These are phyloP conservation scores for Drosophila willistoni DNA, from an alignment of 1,140 invertebrate genomes.

Conservation along the genomic window DNA sequence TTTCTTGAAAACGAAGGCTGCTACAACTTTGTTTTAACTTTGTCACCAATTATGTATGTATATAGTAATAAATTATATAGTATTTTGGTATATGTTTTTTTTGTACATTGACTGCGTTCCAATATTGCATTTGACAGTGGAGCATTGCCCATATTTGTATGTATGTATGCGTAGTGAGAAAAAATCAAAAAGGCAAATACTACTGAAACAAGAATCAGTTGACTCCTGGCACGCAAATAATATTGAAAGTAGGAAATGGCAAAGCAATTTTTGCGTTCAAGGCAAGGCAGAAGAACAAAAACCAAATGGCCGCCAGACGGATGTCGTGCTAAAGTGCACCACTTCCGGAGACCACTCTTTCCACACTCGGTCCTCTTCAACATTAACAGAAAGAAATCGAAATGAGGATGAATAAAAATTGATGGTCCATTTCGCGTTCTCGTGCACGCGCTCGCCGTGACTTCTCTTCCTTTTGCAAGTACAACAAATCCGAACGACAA, in stretches of 20 bases:
- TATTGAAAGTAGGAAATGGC: conserved; percentile 39
- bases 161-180: conserved; percentile 30
- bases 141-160: too few species aligned
- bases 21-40: too few species aligned
- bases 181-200: conserved; percentile 49
- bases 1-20: too few species aligned
- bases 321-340: conserved; percentile 35
- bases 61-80: too few species aligned
- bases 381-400: not conserved
- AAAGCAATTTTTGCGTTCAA: not conserved
- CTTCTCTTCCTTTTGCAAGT: conserved; percentile 9
- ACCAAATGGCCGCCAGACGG: conserved; percentile 24
- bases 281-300: not conserved
- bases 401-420: conserved; percentile 32
- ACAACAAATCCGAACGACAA: not conserved
- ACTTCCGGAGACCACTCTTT: conserved; percentile 32
- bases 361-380: too few species aligned
- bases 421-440: conserved; percentile 29
- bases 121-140: too few species aligned
- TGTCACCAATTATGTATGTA: too few species aligned
- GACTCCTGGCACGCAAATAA: conserved; percentile 50
- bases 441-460: not conserved
- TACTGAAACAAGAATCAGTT: not conserved
- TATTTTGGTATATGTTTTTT: too few species aligned
- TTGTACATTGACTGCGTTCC: too few species aligned